Conservation (phyloP, 1,140 invertebrate species). For the Penaeus chinensis region DNA sequence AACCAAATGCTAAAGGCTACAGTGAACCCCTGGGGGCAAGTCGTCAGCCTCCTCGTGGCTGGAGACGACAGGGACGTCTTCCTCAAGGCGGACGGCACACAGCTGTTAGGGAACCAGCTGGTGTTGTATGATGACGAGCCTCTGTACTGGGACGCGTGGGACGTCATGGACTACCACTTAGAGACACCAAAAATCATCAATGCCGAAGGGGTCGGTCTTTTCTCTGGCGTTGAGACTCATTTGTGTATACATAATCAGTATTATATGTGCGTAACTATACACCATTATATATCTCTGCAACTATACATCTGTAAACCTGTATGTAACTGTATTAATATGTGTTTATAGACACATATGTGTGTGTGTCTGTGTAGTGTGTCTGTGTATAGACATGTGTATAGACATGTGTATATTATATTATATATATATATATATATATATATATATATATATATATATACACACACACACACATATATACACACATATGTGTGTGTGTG, state of each 20-base stretch:
- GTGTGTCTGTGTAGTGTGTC: too few species aligned
- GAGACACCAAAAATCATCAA: conserved; percentile 68
- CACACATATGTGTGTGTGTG: too few species aligned
- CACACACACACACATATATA: too few species aligned
- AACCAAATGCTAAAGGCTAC: conserved; percentile 50
- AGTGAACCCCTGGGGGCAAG: conserved; percentile 43
- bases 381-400: too few species aligned
- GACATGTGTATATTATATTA: too few species aligned
- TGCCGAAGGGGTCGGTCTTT: conserved; percentile 18
- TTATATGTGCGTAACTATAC: not conserved
- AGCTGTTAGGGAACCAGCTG: conserved; percentile 48
- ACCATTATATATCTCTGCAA: too few species aligned
- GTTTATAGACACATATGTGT: too few species aligned
- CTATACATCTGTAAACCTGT: too few species aligned
- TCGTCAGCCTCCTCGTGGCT: conserved; percentile 39
- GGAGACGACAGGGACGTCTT: conserved; percentile 49
- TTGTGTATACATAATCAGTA: not conserved
- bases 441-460: too few species aligned
- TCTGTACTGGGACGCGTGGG: conserved; percentile 75
- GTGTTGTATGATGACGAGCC: conserved; percentile 73
- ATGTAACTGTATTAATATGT: too few species aligned
- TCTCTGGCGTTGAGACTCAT: not conserved
- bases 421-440: too few species aligned
- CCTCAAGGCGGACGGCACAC: not conserved
- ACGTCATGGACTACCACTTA: conserved; percentile 74